Evolutionary conservation across 2,797 vertebrate genomes (phyloP).

Genomic region (Alectoris magna): DNA sequence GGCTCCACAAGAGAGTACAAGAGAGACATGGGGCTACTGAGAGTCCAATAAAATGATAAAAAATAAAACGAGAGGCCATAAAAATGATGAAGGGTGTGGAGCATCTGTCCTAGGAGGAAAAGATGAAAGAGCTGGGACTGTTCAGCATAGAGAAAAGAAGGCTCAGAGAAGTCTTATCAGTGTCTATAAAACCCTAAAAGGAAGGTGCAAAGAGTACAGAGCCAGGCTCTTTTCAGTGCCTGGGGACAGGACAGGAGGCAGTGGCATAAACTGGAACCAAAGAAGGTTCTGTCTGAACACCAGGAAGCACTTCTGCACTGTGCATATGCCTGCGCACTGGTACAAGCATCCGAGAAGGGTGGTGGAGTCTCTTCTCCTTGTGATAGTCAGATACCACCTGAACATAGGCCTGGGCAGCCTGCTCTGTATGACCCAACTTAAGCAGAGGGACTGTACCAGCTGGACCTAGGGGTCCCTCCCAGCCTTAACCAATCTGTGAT

Average conservation of each 20-base stretch:
- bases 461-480: background rate
- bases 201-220: background rate
- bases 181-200: background rate
- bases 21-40: background rate
- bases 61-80: background rate
- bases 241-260: background rate
- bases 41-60: background rate
- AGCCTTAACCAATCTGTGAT: background rate
- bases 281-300: background rate
- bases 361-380: fast-evolving
- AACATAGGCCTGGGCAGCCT: background rate
- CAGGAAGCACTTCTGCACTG: background rate
- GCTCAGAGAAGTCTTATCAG: background rate
- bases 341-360: background rate
- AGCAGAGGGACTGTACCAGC: background rate
- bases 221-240: background rate
- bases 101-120: background rate
- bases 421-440: background rate
- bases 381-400: background rate
- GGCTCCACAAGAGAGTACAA: background rate
- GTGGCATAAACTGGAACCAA: background rate
- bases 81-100: background rate
- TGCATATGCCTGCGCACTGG: background rate
- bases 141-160: background rate
- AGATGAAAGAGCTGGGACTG: background rate